Conservation (phyloP, 2,888 invertebrate species). For the Thereva unica region DNA sequence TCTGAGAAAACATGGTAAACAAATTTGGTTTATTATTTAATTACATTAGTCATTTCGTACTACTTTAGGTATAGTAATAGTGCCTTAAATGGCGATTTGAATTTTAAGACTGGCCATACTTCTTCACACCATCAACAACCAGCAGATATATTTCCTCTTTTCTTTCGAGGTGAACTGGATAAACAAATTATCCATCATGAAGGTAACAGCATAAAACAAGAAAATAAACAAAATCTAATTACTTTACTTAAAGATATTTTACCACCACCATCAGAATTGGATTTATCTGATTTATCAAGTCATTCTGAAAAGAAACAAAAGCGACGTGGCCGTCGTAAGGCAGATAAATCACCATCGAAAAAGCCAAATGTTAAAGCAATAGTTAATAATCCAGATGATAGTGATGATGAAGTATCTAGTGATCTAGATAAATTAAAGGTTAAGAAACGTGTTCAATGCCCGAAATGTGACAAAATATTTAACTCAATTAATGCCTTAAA, state of each 20-base stretch:
- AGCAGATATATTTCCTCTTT: conserved; percentile 40
- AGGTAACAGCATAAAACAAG: conserved; percentile 16
- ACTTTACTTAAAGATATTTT: too few relatives aligned
- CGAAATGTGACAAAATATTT: conserved; percentile 71
- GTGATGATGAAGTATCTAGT: conserved; percentile 6
- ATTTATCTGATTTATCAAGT: too few relatives aligned
- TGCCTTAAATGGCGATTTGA: conserved; percentile 39
- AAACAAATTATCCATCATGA: conserved; percentile 15
- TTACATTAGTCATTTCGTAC: background rate
- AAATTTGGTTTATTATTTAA: background rate
- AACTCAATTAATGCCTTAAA: conserved; percentile 81
- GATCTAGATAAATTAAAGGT: conserved; percentile 23
- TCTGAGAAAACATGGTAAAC: conserved; percentile 49
- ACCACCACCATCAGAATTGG: too few relatives aligned
- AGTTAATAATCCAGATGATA: conserved; percentile 12
- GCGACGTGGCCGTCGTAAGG: too few relatives aligned
- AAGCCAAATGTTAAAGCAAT: background rate
- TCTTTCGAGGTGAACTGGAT: conserved; percentile 37
- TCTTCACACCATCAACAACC: conserved; percentile 23
- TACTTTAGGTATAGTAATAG: conserved; percentile 38
- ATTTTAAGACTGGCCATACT: conserved; percentile 29
- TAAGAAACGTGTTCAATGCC: conserved; percentile 47
- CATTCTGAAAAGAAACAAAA: too few relatives aligned
- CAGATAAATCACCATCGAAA: too few relatives aligned
- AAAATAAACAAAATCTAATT: background rate